Evolutionary conservation across 2,797 vertebrate genomes (phyloP).

Genomic region (Chloroceryle amazona): DNA sequence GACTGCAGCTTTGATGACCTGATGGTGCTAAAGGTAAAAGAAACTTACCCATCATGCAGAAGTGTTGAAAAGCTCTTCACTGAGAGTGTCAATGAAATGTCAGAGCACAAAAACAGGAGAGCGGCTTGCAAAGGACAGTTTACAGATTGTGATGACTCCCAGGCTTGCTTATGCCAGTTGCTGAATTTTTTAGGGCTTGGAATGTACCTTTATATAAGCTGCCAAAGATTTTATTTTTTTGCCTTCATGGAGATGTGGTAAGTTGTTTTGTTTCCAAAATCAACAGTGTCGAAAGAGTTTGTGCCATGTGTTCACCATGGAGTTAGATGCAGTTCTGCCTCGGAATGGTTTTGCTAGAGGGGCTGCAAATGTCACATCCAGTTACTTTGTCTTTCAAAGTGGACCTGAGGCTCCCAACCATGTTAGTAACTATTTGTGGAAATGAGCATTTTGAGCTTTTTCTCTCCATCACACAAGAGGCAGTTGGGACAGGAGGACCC

Average conservation of each 20-base stretch:
- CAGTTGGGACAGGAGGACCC: not conserved
- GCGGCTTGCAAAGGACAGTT: not conserved
- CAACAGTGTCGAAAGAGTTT: not conserved
- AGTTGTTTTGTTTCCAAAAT: not conserved
- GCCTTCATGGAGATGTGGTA: not conserved
- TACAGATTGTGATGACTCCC: not conserved
- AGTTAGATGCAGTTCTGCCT: not conserved
- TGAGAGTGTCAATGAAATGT: not conserved
- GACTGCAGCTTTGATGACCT: conserved; percentile 96
- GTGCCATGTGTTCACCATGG: not conserved
- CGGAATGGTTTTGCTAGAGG: not conserved
- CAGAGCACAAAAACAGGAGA: not conserved
- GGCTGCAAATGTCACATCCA: not conserved
- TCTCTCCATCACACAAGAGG: not conserved
- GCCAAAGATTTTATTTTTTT: not conserved
- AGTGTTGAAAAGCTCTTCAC: not conserved
- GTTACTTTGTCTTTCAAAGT: not conserved
- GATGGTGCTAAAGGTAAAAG: conserved; percentile 91
- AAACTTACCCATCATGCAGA: not conserved
- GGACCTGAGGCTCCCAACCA: not conserved
- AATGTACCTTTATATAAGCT: not conserved
- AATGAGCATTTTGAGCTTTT: not conserved
- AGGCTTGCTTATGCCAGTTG: not conserved
- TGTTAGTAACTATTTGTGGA: not conserved
- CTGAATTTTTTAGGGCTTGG: not conserved